Evolutionary conservation across 2,797 vertebrate genomes (phyloP), one percentile per base, ranked within the genome.

Genomic region (Hippoglossus hippoglossus): DNA sequence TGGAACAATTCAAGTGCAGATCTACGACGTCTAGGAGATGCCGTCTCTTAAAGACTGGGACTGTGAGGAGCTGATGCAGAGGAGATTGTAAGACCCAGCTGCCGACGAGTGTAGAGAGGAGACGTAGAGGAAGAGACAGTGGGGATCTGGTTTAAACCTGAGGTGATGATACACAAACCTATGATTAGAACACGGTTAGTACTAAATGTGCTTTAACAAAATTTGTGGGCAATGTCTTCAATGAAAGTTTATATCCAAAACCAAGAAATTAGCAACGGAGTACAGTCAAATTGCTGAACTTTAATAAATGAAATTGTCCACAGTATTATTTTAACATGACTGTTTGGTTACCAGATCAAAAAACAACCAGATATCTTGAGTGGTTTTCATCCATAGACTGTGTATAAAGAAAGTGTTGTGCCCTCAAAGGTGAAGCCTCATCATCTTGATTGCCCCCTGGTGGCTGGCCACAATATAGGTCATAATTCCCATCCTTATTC

Each of bases 1-100:
- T 81, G 67, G 75, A 84, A 75, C 77, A 76, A 51, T 56, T 60
- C 66, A 49, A 63, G 52, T 39, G 6, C 49, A 77, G 61, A 89
- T 87, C 65, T 82, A 72, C 77, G 78, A 80, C 87, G 89, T 62
- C 65, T 72, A 39, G 12, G 71, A 83, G 71, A 68, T 63, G 70
- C 25, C 47, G 16, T 65, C 77, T 71, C 52, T 68, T 13, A 55
- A 55, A 60, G 73, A 84, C 54, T 46, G 52, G 36, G 34, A 56
- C 72, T 11, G 11, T 11, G 24, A 72, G 59, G 67, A 80, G 58
- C 47, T 41, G 25, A 74, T 81, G 65, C 51, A 57, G 70, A 74
- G 50, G 70, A 74, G 50, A 54, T 83, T 41, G 62, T 74, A 28
- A 70, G 65, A 73, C 52, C 65, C 24, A 57, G 57, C 22, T 10